These are phyloP conservation scores for Beaufortia kweichowensis DNA, from an alignment of 2,113 vertebrate species.

Conservation along the genomic window DNA sequence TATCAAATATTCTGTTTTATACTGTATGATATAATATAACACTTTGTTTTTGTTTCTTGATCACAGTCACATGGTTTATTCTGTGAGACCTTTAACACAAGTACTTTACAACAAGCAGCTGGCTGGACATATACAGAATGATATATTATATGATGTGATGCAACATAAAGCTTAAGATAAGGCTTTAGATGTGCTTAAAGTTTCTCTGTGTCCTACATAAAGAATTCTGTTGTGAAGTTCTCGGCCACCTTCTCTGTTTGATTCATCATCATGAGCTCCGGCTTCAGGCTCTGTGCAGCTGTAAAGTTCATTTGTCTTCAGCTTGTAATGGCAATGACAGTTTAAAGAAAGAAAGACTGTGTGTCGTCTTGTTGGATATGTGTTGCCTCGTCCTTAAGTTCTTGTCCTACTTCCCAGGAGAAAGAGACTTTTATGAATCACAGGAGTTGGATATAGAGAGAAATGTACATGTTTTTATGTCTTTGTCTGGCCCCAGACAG, in stretches of 20 bases:
- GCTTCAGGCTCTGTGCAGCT: constrained; percentile 10
- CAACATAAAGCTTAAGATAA: too few species aligned
- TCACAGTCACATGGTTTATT: too few species aligned
- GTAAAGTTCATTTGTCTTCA: constrained; percentile 21
- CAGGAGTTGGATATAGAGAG: neutral
- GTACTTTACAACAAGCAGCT: too few species aligned
- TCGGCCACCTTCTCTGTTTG: neutral
- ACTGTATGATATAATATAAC: too few species aligned
- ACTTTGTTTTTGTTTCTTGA: too few species aligned
- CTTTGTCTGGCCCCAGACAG: constrained; percentile 30
- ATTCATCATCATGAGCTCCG: constrained; percentile 11
- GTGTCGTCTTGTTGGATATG: neutral
- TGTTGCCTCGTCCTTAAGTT: neutral
- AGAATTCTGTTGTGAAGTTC: neutral
- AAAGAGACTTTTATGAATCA: neutral
- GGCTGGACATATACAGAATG: too few species aligned
- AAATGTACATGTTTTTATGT: constrained; percentile 39
- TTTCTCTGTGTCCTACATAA: neutral
- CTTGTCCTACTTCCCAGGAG: neutral
- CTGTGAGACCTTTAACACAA: too few species aligned
- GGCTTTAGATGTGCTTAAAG: neutral
- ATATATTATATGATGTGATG: too few species aligned
- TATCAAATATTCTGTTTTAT: too few species aligned
- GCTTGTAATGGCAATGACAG: constrained; percentile 15
- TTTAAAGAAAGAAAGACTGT: neutral